Evolutionary conservation across 2,113 vertebrate species (phyloP).

Genomic region (Syngnathoides biaculeatus): DNA sequence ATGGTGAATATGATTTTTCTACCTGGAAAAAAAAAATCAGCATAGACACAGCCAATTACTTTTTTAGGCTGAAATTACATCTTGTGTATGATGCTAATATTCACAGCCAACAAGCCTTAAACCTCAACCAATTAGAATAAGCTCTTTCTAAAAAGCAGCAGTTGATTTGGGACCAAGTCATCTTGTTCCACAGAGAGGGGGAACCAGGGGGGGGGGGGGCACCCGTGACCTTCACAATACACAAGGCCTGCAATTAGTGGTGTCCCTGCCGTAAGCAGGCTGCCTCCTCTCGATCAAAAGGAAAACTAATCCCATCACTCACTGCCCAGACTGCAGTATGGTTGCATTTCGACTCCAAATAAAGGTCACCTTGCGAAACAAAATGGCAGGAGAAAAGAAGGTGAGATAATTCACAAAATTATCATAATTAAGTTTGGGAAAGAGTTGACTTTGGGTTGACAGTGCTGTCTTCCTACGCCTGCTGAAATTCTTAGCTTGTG

Average conservation of each 20-base stretch:
- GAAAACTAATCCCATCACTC: conserved; percentile 62
- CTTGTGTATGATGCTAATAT: conserved; percentile 20
- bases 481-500: too few species aligned
- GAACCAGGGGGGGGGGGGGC: conserved; percentile 29
- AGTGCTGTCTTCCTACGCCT: too few species aligned
- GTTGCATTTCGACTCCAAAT: conserved; percentile 59
- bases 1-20: background rate
- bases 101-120: conserved; percentile 39
- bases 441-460: conserved; percentile 52
- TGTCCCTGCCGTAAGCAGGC: conserved; percentile 54
- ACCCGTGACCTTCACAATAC: conserved; percentile 68
- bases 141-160: conserved; percentile 35
- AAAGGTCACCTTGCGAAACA: conserved; percentile 73
- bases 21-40: background rate
- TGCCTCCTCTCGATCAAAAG: conserved; percentile 51
- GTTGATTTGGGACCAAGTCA: conserved; percentile 26
- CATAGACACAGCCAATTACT: conserved; percentile 40
- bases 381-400: conserved; percentile 44
- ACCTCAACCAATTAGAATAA: conserved; percentile 57
- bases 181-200: conserved; percentile 36
- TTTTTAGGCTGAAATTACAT: conserved; percentile 15
- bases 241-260: conserved; percentile 66
- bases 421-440: conserved; percentile 64
- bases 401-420: conserved; percentile 67
- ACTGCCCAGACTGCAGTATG: conserved; percentile 45